phyloP scores from a whole-genome alignment of 2,888 invertebrate genomes.

The Andrena dorsata region DNA sequence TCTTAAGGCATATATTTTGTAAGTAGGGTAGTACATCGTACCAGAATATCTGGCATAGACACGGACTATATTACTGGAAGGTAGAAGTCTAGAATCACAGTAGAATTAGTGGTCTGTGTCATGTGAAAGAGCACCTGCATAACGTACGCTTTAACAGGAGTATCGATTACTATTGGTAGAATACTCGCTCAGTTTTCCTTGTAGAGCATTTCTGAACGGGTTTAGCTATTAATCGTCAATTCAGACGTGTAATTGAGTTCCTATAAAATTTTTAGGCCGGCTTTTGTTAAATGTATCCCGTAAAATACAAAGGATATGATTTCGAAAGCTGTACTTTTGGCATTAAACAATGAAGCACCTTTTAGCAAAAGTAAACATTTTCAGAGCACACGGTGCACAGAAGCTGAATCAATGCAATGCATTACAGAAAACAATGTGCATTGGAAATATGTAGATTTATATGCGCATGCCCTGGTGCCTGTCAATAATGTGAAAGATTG shows the following conservation, averaged over 20 bases:
- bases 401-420: neutral
- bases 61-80: neutral
- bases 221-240: neutral
- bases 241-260: neutral
- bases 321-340: neutral
- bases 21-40: neutral
- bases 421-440: neutral
- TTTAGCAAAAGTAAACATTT: conserved; percentile 17
- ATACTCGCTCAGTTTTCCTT: conserved; percentile 20
- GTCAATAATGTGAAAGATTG: conserved; percentile 39
- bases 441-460: conserved; percentile 45
- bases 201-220: neutral
- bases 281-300: neutral
- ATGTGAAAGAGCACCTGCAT: conserved; percentile 3
- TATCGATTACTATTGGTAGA: neutral
- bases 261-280: neutral
- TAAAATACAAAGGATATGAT: neutral
- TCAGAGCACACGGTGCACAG: neutral
- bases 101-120: neutral
- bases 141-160: conserved; percentile 5
- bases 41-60: neutral
- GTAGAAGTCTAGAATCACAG: neutral
- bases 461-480: conserved; percentile 35
- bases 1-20: too few relatives aligned
- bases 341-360: neutral